Conservation (phyloP, 2,888 invertebrate genomes). For the Eristalis tenax region DNA sequence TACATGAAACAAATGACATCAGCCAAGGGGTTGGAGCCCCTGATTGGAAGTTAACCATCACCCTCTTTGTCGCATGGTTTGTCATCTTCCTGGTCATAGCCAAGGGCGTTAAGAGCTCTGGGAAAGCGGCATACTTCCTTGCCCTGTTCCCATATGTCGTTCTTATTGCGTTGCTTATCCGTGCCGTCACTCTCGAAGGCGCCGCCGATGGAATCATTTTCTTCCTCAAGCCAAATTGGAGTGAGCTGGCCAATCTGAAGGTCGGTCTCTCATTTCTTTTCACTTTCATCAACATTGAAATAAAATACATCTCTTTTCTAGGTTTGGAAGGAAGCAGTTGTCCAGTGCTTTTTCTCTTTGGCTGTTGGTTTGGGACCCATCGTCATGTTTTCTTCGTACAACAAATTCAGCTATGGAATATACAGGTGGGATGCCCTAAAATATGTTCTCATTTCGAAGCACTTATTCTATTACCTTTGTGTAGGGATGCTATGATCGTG, state of each 20-base stretch:
- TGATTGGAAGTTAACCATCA: conserved; percentile 86
- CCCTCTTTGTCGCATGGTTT: conserved; percentile 86
- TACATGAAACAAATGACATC: conserved; percentile 81
- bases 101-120: conserved; percentile 89
- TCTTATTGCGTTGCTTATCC: conserved; percentile 87
- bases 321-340: conserved; percentile 91
- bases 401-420: conserved; percentile 87
- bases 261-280: conserved; percentile 74
- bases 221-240: conserved; percentile 91
- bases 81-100: conserved; percentile 87
- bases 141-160: conserved; percentile 92
- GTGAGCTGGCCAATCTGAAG: conserved; percentile 86
- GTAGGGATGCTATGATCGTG: conserved; percentile 90
- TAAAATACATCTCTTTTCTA: conserved; percentile 74
- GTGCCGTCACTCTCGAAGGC: conserved; percentile 86
- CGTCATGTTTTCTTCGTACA: conserved; percentile 90
- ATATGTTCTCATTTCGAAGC: background rate
- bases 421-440: conserved; percentile 83
- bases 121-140: conserved; percentile 93
- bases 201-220: conserved; percentile 88
- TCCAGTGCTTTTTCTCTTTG: conserved; percentile 90
- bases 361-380: conserved; percentile 89
- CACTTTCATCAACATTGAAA: background rate
- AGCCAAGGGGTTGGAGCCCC: conserved; percentile 82
- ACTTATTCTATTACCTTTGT: background rate